Conservation (phyloP, 2,797 vertebrate species). For the Eulemur rubriventer region DNA sequence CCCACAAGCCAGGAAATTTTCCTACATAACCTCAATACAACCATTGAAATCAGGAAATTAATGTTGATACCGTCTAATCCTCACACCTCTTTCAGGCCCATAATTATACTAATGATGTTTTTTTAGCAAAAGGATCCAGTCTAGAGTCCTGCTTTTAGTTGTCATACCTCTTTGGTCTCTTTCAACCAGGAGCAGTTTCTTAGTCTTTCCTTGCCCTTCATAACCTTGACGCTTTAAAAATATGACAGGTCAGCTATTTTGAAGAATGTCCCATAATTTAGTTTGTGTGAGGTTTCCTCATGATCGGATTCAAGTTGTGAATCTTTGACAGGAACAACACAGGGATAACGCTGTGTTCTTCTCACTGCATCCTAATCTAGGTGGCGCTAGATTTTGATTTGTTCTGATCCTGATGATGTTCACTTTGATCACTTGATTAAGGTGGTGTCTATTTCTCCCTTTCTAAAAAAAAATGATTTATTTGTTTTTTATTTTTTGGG, state of each 20-base stretch:
- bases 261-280: background rate
- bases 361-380: background rate
- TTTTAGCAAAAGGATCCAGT: background rate
- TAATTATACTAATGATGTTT: background rate
- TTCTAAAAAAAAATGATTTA: background rate
- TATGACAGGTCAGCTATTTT: background rate
- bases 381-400: background rate
- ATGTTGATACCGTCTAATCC: background rate
- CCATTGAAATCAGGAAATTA: background rate
- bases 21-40: background rate
- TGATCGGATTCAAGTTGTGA: background rate
- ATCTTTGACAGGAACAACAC: background rate
- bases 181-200: background rate
- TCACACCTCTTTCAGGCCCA: background rate
- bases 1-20: background rate
- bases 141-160: background rate
- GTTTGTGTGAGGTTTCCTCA: background rate
- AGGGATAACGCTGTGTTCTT: accelerated
- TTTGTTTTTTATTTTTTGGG: background rate
- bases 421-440: background rate
- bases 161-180: background rate
- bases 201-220: background rate
- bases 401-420: background rate
- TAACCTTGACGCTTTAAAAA: background rate
- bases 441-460: background rate